Conservation (phyloP, 92 coral and sea anemone species). For the Scolanthus callimorphus region DNA sequence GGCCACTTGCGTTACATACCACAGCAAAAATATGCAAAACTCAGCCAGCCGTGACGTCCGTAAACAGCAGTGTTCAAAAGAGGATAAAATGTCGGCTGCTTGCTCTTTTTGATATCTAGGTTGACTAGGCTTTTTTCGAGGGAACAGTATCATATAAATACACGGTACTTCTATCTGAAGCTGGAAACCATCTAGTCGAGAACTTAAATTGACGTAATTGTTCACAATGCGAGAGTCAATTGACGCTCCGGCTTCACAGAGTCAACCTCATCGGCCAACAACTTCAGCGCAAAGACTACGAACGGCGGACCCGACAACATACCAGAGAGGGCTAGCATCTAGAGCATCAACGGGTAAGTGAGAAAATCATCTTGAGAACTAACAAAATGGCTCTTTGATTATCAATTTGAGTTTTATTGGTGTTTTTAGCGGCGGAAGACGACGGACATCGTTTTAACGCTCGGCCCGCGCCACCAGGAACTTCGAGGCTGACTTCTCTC, state of each 20-base stretch:
- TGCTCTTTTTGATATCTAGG: no score
- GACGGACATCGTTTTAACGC: background rate
- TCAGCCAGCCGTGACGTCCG: no score
- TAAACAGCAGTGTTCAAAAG: no score
- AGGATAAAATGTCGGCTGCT: no score
- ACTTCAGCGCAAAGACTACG: constrained; percentile 30
- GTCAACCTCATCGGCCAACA: constrained; percentile 26
- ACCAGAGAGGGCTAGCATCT: constrained; percentile 15
- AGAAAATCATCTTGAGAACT: background rate
- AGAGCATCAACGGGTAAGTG: constrained; percentile 29
- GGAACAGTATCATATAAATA: no score
- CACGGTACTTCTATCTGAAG: no score
- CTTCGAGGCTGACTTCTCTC: constrained; percentile 56
- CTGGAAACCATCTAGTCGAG: no score
- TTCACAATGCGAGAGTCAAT: background rate
- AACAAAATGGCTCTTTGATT: background rate
- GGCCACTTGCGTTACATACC: no score
- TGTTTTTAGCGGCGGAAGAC: background rate
- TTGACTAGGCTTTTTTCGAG: no score
- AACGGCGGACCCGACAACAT: constrained; percentile 9
- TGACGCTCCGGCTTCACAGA: constrained; percentile 11
- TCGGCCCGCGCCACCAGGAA: constrained; percentile 28
- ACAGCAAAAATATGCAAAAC: no score
- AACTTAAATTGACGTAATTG: no score
- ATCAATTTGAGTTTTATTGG: background rate